phyloP scores from a whole-genome alignment of 2,888 invertebrate species.

The Eupeodes luniger region DNA sequence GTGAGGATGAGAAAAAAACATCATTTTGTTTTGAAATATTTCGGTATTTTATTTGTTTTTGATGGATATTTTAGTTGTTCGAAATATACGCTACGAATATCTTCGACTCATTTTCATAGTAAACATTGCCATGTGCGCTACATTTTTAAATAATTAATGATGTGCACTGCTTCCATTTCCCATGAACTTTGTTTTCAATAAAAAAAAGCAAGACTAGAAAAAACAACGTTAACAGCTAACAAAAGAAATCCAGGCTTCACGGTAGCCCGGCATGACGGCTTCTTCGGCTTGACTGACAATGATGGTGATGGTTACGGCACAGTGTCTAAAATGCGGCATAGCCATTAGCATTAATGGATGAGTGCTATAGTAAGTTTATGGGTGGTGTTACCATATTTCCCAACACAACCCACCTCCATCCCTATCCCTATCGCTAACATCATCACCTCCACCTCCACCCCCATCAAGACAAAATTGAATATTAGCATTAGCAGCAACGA shows the following conservation, averaged over 20 bases:
- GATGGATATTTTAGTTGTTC: no score
- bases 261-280: not conserved
- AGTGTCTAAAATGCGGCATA: not conserved
- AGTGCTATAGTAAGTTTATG: conserved; percentile 1
- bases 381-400: not conserved
- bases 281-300: not conserved
- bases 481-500: no score
- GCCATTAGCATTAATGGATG: conserved; percentile 19
- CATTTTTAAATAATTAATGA: conserved; percentile 2
- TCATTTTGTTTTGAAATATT: no score
- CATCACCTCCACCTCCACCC: no score
- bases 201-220: not conserved
- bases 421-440: no score
- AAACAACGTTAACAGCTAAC: not conserved
- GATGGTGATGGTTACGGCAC: not conserved
- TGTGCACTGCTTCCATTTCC: not conserved
- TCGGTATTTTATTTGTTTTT: no score
- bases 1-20: no score
- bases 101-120: no score
- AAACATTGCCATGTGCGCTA: not conserved
- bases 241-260: not conserved
- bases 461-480: not conserved
- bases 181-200: not conserved
- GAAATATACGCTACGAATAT: no score
- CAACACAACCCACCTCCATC: no score